These are phyloP conservation scores for Tauraco erythrolophus DNA, from an alignment of 2,113 vertebrate genomes.

Conservation along the genomic window DNA sequence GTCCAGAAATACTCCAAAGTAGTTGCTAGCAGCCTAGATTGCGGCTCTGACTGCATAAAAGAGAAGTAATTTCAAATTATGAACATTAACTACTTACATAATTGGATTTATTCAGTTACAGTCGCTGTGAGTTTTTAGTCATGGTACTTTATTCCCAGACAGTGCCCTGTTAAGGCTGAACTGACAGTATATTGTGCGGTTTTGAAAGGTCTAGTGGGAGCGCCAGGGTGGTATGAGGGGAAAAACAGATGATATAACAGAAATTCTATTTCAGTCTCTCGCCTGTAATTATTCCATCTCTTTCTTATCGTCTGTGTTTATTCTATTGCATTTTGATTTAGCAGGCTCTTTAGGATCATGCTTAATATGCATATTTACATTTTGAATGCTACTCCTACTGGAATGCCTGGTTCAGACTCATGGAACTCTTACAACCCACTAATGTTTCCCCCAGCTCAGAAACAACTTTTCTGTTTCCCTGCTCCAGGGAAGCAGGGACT, in stretches of 20 bases:
- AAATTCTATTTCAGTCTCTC: not conserved
- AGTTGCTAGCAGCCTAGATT: not conserved
- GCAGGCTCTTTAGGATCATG: not conserved
- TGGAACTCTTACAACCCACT: not conserved
- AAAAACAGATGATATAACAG: not conserved
- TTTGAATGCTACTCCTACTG: rapidly evolving
- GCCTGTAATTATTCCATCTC: not conserved
- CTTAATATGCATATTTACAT: not conserved
- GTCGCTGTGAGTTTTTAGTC: not conserved
- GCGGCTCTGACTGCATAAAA: not conserved
- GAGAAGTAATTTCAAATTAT: not conserved
- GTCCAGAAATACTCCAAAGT: not conserved
- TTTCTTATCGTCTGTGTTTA: not conserved
- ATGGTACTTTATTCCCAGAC: not conserved
- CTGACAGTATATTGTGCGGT: not conserved
- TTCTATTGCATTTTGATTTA: not conserved
- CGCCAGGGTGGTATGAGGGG: not conserved
- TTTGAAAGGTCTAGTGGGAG: not conserved
- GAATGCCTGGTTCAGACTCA: not conserved
- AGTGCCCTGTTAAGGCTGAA: not conserved
- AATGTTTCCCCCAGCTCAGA: not conserved
- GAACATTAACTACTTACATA: not conserved
- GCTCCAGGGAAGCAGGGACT: not conserved
- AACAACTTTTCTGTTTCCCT: not conserved
- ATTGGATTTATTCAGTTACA: conserved; percentile 5